phyloP scores from a whole-genome alignment of 2,797 vertebrate genomes.

The Phoxinus dragarum region DNA sequence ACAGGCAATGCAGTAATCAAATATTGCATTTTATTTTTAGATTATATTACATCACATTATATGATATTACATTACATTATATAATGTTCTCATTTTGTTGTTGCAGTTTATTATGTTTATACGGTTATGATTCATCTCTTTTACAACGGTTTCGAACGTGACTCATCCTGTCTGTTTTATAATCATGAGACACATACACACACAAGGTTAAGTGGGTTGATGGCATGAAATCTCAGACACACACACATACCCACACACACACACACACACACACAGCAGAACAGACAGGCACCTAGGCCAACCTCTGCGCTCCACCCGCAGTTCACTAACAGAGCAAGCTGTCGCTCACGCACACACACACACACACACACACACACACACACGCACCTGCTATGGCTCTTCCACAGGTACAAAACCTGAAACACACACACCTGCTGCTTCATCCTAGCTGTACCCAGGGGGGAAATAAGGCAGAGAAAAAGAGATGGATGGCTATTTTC shows the following conservation, averaged over 20 bases:
- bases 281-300: slow-evolving; percentile 24
- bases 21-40: neutral
- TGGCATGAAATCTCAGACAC: slow-evolving; percentile 19
- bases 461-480: slow-evolving; percentile 40
- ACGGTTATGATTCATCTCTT: neutral
- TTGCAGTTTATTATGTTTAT: neutral
- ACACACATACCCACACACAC: slow-evolving; percentile 30
- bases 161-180: slow-evolving; percentile 15
- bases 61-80: neutral
- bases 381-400: slow-evolving; percentile 42
- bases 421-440: slow-evolving; percentile 58
- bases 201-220: slow-evolving; percentile 54
- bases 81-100: neutral
- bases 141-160: neutral
- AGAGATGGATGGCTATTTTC: slow-evolving; percentile 16
- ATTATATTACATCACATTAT: neutral
- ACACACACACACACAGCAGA: slow-evolving; percentile 48
- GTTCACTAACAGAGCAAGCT: slow-evolving; percentile 44
- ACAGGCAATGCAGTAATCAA: neutral
- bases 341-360: slow-evolving; percentile 38
- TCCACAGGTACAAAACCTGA: slow-evolving; percentile 58
- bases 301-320: slow-evolving; percentile 37
- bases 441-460: slow-evolving; percentile 41
- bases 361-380: slow-evolving; percentile 44
- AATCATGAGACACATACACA: slow-evolving; percentile 27